Base-by-base conservation (phyloP, 2,888 invertebrate species). In the Spatulosminthurus flaviceps region DNA sequence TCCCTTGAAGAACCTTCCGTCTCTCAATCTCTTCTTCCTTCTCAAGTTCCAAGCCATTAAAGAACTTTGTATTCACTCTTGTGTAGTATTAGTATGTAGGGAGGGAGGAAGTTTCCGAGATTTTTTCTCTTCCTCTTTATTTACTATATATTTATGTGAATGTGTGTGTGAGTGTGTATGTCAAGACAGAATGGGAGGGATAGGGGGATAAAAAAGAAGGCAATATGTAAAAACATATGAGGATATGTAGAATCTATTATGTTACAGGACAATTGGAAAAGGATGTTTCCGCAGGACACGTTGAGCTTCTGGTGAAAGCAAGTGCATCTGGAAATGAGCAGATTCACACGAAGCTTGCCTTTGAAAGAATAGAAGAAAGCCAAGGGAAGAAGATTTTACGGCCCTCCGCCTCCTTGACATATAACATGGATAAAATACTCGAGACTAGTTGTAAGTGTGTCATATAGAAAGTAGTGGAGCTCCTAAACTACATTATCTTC, bases 371-470 rank as follows among this genome's bases (percentile, higher is more conserved):
- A 16, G n/a, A 19, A 19, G 21, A 42, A 21, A 43, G 51, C 26
- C 64, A 66, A 51, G 69, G 51, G 13, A 73, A 74, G 28, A 43
- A 28, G 34, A 34, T 79, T 51, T 29, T 79, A 21, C 66, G 73
- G 28, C 74, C 74, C 19, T 24, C 64, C 7, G 74, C 79, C 85
- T 91, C 91, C 86, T 91, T 93, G 86, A 90, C 90, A 78, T 89
- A 89, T 79, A 90, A 89, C 13, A 88, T 89, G 0, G 90, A 89
- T 82, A 91, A 92, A 86, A 89, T 89, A 0, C 89, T 91, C 7
- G 89, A 83, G 51, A 67, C 86, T 86, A 81, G 78, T 86, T 19
- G 81, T 81, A 69, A 69, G 28, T 69, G 22, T 69, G n/a, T n/a
- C n/a, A n/a, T n/a, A n/a, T n/a, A n/a, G n/a, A n/a, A n/a, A n/a